These are phyloP conservation scores for Apodemia zela DNA, from an alignment of 2,888 invertebrate species.

Conservation along the genomic window DNA sequence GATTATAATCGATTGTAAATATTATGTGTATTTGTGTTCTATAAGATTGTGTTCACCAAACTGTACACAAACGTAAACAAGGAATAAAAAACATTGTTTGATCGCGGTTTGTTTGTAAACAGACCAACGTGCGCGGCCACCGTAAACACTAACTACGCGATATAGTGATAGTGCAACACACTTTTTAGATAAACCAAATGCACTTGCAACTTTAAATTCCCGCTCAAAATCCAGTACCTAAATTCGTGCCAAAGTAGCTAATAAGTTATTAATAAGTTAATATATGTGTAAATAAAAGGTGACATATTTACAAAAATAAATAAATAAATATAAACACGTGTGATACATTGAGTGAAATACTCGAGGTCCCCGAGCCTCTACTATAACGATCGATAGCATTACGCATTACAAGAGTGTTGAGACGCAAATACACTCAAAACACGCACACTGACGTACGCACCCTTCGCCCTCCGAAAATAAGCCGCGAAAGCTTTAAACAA, in stretches of 20 bases:
- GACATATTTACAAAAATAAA: slow-evolving; percentile 29
- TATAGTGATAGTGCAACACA: slow-evolving; percentile 25
- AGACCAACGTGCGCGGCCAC: slow-evolving; percentile 57
- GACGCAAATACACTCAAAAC: slow-evolving; percentile 44
- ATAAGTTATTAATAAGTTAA: slow-evolving; percentile 31
- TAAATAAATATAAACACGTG: slow-evolving; percentile 42
- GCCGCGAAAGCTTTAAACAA: slow-evolving; percentile 64
- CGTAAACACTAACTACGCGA: slow-evolving; percentile 35
- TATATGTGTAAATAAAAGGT: slow-evolving; percentile 26
- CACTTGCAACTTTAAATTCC: slow-evolving; percentile 28
- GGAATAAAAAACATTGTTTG: slow-evolving; percentile 42
- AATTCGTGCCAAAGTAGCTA: slow-evolving; percentile 37
- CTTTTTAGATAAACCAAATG: slow-evolving; percentile 26
- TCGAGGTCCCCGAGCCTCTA: slow-evolving; percentile 57
- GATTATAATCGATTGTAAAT: slow-evolving; percentile 41
- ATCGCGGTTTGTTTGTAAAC: slow-evolving; percentile 71
- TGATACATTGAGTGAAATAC: slow-evolving; percentile 54
- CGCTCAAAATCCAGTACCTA: slow-evolving; percentile 37
- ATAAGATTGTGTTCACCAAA: slow-evolving; percentile 15
- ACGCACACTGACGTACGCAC: slow-evolving; percentile 52
- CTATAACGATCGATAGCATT: slow-evolving; percentile 79
- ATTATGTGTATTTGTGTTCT: slow-evolving; percentile 31
- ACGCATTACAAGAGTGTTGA: slow-evolving; percentile 69
- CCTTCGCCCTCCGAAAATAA: slow-evolving; percentile 61
- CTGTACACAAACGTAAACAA: slow-evolving; percentile 23